A percentile compares a stretch with the other conserved stretches of the same genome.
Evolutionary conservation across 1,140 invertebrate species (phyloP).

Genomic region (Drosophila sturtevanti): DNA sequence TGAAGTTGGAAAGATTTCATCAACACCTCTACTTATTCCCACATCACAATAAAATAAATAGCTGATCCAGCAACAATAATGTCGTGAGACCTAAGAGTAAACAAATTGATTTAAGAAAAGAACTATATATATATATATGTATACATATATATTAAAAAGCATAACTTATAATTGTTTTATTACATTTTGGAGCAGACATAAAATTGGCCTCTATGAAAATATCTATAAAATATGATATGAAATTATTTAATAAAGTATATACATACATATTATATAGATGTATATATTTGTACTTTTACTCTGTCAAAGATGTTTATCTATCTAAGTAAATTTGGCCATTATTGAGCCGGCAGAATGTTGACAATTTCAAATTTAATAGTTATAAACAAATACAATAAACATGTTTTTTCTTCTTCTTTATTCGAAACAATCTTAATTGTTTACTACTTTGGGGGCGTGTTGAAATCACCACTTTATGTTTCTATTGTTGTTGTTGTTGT

Average conservation of each 20-base stretch:
- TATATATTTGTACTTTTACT: too few relatives aligned
- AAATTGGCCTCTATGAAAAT: too few relatives aligned
- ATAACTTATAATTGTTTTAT: too few relatives aligned
- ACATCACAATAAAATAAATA: slow-evolving; percentile 15
- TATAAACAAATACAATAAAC: slow-evolving; percentile 5
- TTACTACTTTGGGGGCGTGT: slow-evolving; percentile 22
- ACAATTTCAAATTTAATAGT: background rate
- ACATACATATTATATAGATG: too few relatives aligned
- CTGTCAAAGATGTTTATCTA: too few relatives aligned
- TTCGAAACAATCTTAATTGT: too few relatives aligned
- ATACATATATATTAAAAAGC: slow-evolving; percentile 33
- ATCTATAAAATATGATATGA: too few relatives aligned
- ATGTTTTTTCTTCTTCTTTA: slow-evolving; percentile 11
- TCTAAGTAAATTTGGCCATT: too few relatives aligned
- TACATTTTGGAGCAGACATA: too few relatives aligned
- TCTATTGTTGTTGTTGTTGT: too few relatives aligned
- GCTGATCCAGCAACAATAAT: slow-evolving; percentile 50
- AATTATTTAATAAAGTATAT: too few relatives aligned
- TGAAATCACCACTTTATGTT: background rate
- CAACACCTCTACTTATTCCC: slow-evolving; percentile 46
- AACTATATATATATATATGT: slow-evolving; percentile 27
- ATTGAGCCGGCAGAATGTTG: background rate
- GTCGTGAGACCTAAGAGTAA: slow-evolving; percentile 53
- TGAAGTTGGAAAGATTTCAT: slow-evolving; percentile 51
- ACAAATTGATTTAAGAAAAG: slow-evolving; percentile 22